Base-by-base conservation (phyloP, 1,140 invertebrate species). In the Saccostrea cuccullata region DNA sequence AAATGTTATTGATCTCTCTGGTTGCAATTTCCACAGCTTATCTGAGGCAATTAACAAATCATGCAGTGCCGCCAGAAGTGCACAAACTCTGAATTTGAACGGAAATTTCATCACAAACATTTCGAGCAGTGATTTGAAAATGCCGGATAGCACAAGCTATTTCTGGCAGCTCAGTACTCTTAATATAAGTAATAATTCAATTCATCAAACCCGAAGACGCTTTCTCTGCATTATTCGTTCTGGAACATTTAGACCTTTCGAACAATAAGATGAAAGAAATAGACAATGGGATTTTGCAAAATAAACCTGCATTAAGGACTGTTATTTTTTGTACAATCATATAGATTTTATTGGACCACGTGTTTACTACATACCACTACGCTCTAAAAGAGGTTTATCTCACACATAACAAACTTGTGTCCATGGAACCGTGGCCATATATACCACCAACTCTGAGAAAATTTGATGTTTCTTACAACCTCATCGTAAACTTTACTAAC, bases 381-480 rank as follows among this genome's bases (percentile, higher is more conserved):
- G 2, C 40, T 13, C 60, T 90, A 0, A 85, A 58, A 13, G 23
- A 55, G 6, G 90, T 90, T 1, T 0, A 87, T 15, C 11, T 89
- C 15, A n/a, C 77, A 17, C 13, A 87, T 40, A 90, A 90, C 60
- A 73, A 84, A 4, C 55, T 90, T 55, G 40, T 58, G 8, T 26
- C 40, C 17, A 60, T 88, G 36, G 90, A 90, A 84, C 82, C 88
- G 4, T 90, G 90, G 90, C 47, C 88, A 2, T 87, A 87, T 47
- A 87, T 89, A 20, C 70, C 77, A 20, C 86, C 85, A 17, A 20
- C 15, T 5, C 26, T 89, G 58, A 20, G 23, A 17, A 11, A 82
- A 30, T 90, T 90, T 17, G 82, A 88, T 55, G 26, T 90, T 11
- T 84, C 56, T 20, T 12, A 86, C 36, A 90, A 90, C 55, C 36